Conservation (phyloP, 2,113 vertebrate genomes). For the Siniperca chuatsi region DNA sequence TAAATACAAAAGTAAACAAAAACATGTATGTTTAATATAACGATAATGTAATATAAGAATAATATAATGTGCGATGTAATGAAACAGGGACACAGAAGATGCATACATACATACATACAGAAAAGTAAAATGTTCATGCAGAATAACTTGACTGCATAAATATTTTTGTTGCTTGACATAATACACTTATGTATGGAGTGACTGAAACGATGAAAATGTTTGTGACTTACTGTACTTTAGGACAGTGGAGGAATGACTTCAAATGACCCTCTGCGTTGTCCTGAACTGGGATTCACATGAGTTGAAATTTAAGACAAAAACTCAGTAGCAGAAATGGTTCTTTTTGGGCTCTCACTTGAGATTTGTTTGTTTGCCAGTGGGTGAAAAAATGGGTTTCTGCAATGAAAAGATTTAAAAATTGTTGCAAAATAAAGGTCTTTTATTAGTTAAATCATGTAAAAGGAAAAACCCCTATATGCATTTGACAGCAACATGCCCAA, state of each 20-base stretch:
- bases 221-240: background rate
- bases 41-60: conserved; percentile 14
- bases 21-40: conserved; percentile 5
- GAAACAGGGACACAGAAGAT: background rate
- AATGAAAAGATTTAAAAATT: background rate
- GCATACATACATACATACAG: background rate
- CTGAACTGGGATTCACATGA: background rate
- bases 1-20: conserved; percentile 7
- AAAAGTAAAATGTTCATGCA: background rate
- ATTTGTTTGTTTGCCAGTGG: background rate
- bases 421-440: background rate
- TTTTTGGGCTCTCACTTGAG: background rate
- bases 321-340: background rate
- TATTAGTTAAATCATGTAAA: background rate
- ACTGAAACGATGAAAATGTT: background rate
- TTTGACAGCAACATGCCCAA: background rate
- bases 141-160: background rate
- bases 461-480: background rate
- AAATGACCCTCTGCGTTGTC: background rate
- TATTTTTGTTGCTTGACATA: conserved; percentile 1
- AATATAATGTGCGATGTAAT: background rate
- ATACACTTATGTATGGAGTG: background rate
- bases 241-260: background rate
- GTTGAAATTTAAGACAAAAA: background rate
- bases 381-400: background rate